Conservation (phyloP, 2,888 invertebrate species). For the Monopis laevigella region DNA sequence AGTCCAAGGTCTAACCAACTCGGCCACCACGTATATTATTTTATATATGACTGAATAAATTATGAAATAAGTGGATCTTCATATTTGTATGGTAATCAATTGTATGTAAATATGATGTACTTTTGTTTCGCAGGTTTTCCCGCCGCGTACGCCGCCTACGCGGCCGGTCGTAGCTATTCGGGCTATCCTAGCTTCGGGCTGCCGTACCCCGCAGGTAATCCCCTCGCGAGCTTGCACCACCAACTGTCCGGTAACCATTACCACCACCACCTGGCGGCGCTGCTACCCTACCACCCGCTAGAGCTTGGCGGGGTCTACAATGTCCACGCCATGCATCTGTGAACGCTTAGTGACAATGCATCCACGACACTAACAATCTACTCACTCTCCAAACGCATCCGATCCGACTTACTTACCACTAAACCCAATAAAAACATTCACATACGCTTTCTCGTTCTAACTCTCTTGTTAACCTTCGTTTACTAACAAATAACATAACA, state of each 20-base stretch:
- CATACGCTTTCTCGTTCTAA: background rate
- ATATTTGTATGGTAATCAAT: too few species aligned
- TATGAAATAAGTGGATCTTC: too few species aligned
- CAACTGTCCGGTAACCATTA: slow-evolving; percentile 68
- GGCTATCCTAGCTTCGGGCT: slow-evolving; percentile 98
- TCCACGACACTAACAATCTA: slow-evolving; percentile 52
- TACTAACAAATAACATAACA: slow-evolving; percentile 58
- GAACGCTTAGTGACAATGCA: slow-evolving; percentile 68
- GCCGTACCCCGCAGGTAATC: slow-evolving; percentile 97
- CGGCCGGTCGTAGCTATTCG: slow-evolving; percentile 96
- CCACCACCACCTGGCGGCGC: slow-evolving; percentile 71
- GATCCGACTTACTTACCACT: too few species aligned
- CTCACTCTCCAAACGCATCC: slow-evolving; percentile 19
- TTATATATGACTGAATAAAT: too few species aligned
- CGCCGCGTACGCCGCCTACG: slow-evolving; percentile 95
- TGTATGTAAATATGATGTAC: background rate
- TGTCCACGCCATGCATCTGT: slow-evolving; percentile 83
- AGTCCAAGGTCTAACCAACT: too few species aligned
- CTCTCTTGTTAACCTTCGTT: background rate
- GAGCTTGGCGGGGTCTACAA: slow-evolving; percentile 73
- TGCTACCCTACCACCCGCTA: slow-evolving; percentile 74
- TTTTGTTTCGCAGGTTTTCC: slow-evolving; percentile 83
- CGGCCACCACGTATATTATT: too few species aligned
- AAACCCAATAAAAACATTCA: background rate
- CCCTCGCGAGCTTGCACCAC: slow-evolving; percentile 83